Evolutionary conservation across 2,797 vertebrate species (phyloP).

Genomic region (Ceyx erithaca): DNA sequence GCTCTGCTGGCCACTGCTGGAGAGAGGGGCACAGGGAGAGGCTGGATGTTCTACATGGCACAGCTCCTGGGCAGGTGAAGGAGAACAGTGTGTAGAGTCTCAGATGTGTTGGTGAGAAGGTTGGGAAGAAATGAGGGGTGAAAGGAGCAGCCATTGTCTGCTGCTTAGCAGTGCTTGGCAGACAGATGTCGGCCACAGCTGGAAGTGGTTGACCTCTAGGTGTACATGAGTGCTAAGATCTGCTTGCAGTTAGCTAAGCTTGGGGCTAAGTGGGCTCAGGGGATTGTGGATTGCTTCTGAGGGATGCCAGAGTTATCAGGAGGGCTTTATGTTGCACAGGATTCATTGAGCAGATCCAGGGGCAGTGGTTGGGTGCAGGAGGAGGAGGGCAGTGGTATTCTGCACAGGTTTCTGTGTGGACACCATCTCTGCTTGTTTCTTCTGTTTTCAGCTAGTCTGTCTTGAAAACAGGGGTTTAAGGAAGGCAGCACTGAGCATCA

Average conservation of each 20-base stretch:
- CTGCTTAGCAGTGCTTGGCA: background rate
- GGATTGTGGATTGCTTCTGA: background rate
- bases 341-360: background rate
- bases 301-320: background rate
- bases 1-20: accelerated
- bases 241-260: background rate
- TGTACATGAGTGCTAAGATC: background rate
- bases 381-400: background rate
- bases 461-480: background rate
- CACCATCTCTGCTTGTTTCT: background rate
- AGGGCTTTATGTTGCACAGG: background rate
- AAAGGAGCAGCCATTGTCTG: background rate
- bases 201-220: background rate
- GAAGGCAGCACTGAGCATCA: background rate
- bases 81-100: background rate
- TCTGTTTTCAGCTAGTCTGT: background rate
- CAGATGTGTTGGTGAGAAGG: background rate
- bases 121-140: background rate
- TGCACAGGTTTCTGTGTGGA: background rate
- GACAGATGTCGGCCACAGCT: background rate
- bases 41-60: background rate
- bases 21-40: background rate
- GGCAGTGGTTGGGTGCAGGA: background rate
- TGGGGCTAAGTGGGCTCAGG: background rate
- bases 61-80: background rate